Evolutionary conservation across 2,113 vertebrate species (phyloP).

Genomic region (Callaeas wilsoni): DNA sequence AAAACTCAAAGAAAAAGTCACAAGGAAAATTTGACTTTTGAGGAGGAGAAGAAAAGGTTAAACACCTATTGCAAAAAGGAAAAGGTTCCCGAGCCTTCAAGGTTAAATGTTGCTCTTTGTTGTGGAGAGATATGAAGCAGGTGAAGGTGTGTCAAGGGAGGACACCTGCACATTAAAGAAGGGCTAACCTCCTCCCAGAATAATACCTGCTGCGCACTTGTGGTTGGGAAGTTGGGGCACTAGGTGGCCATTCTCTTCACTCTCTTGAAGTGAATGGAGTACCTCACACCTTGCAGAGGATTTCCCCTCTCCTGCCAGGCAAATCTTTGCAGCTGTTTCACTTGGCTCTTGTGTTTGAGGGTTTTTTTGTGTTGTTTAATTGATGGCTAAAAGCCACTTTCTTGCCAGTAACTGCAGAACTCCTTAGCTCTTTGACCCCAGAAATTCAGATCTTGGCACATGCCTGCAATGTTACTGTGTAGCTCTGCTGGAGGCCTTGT

Average conservation of each 20-base stretch:
- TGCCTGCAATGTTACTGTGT: not conserved
- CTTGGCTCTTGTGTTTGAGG: not conserved
- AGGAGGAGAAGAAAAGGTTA: not conserved
- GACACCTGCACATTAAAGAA: not conserved
- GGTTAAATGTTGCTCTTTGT: not conserved
- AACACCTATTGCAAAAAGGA: not conserved
- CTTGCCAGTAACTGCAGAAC: not conserved
- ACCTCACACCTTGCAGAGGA: not conserved
- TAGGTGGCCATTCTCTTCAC: not conserved
- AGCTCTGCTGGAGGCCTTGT: not conserved
- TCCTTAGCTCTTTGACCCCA: not conserved
- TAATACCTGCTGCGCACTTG: not conserved
- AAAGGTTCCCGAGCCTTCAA: not conserved
- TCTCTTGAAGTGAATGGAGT: not conserved
- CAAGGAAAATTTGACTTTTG: not conserved
- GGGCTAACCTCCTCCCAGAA: not conserved
- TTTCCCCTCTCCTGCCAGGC: not conserved
- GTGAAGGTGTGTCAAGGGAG: not conserved
- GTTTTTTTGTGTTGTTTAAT: not conserved
- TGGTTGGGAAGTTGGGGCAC: not conserved
- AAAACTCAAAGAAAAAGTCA: not conserved
- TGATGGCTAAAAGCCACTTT: not conserved
- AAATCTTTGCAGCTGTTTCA: not conserved
- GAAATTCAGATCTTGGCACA: not conserved
- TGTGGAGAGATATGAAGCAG: not conserved